phyloP scores from a whole-genome alignment of 2,113 vertebrate genomes.

The Orycteropus afer region DNA sequence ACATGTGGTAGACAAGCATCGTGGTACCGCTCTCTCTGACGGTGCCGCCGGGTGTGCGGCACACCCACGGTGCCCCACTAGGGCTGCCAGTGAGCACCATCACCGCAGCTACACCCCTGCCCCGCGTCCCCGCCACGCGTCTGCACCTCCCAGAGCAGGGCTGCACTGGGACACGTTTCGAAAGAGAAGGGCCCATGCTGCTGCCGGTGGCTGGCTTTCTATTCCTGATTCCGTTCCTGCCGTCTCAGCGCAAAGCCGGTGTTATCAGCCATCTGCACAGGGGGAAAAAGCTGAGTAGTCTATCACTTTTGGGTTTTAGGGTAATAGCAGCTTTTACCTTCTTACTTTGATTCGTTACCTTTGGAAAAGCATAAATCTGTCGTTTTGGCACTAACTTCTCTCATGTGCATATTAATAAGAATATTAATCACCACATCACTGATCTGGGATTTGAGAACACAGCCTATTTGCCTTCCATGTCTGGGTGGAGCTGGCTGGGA shows the following conservation, averaged over 20 bases:
- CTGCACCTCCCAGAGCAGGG: not conserved
- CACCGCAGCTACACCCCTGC: not conserved
- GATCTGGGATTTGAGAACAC: conserved; percentile 79
- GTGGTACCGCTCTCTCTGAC: too few relatives aligned
- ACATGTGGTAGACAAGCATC: too few relatives aligned
- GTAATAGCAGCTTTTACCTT: conserved; percentile 82
- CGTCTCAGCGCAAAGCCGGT: conserved; percentile 12
- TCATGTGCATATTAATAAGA: conserved; percentile 83
- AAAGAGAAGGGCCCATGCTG: too few relatives aligned
- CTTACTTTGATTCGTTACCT: conserved; percentile 82
- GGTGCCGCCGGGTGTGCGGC: too few relatives aligned
- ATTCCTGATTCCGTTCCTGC: conserved; percentile 54
- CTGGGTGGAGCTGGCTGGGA: conserved; percentile 70
- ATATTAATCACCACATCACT: conserved; percentile 81
- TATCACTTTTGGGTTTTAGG: conserved; percentile 78
- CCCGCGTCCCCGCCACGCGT: too few relatives aligned
- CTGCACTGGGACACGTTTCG: not conserved
- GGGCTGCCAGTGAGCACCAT: fast-evolving
- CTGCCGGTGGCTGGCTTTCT: not conserved
- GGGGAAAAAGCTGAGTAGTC: conserved; percentile 66
- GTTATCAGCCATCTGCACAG: conserved; percentile 62
- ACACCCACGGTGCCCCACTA: too few relatives aligned
- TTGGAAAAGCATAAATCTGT: conserved; percentile 84
- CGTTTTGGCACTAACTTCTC: conserved; percentile 80
- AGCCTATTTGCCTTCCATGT: conserved; percentile 83